A percentile compares a stretch with the other conserved stretches of the same genome.
Conservation (phyloP, 2,113 vertebrate genomes). For the Melanocharis versteri region DNA sequence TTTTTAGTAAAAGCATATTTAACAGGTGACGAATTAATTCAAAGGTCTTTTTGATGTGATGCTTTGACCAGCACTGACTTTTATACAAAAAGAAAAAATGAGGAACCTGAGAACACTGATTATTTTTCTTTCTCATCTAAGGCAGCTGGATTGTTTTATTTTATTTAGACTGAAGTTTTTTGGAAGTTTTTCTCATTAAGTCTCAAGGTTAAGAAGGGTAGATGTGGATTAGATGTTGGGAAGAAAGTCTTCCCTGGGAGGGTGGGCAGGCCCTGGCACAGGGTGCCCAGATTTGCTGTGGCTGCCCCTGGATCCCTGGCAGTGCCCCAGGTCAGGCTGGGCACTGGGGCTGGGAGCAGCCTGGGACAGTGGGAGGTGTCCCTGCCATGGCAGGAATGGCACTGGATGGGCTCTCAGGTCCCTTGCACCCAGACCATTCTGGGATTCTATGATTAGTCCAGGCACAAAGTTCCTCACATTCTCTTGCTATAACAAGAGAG, state of each 20-base stretch:
- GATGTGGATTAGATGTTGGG: not conserved
- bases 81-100: not conserved
- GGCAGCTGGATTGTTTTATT: not conserved
- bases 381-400: not conserved
- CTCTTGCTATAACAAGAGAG: not conserved
- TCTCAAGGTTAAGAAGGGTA: not conserved
- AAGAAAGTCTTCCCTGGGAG: rapidly evolving
- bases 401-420: rapidly evolving
- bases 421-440: not conserved
- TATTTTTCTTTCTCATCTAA: not conserved
- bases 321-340: not conserved
- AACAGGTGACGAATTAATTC: not conserved
- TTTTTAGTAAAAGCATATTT: not conserved
- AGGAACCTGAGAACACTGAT: not conserved
- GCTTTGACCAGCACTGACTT: not conserved
- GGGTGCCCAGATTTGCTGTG: not conserved
- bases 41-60: not conserved
- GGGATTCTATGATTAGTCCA: not conserved
- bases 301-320: not conserved
- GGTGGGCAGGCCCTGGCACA: not conserved
- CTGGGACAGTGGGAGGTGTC: not conserved
- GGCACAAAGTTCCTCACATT: not conserved
- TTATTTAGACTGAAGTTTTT: not conserved
- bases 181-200: not conserved
- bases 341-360: rapidly evolving